phyloP scores from a whole-genome alignment of 2,113 vertebrate species.

The Panthera leo region DNA sequence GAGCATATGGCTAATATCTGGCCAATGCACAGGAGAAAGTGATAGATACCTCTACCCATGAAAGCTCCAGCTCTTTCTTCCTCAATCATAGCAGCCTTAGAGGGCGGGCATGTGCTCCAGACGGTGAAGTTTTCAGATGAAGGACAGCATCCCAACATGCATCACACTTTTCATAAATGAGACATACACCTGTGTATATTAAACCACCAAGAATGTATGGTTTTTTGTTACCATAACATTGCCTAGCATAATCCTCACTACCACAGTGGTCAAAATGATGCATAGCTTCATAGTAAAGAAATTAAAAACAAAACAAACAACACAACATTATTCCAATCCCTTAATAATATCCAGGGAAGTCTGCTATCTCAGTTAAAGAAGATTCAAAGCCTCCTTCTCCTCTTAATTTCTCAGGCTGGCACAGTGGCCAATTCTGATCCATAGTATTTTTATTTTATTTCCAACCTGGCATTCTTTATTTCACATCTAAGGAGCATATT shows the following conservation, averaged over 20 bases:
- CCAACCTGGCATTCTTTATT: background rate
- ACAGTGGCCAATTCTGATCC: background rate
- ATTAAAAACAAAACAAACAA: background rate
- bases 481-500: background rate
- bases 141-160: background rate
- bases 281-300: background rate
- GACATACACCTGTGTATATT: background rate
- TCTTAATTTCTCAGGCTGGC: background rate
- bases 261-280: background rate
- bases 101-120: background rate
- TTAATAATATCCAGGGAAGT: background rate
- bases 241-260: background rate
- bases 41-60: background rate
- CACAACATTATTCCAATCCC: background rate
- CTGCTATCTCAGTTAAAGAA: background rate
- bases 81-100: too few species aligned
- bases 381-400: background rate
- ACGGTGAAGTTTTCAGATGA: background rate
- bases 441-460: background rate
- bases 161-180: background rate
- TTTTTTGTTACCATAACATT: background rate
- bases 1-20: too few species aligned
- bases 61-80: too few species aligned
- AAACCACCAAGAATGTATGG: background rate
- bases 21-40: background rate